phyloP scores from a whole-genome alignment of 1,140 invertebrate genomes.

The Thereuonema tuberculata region DNA sequence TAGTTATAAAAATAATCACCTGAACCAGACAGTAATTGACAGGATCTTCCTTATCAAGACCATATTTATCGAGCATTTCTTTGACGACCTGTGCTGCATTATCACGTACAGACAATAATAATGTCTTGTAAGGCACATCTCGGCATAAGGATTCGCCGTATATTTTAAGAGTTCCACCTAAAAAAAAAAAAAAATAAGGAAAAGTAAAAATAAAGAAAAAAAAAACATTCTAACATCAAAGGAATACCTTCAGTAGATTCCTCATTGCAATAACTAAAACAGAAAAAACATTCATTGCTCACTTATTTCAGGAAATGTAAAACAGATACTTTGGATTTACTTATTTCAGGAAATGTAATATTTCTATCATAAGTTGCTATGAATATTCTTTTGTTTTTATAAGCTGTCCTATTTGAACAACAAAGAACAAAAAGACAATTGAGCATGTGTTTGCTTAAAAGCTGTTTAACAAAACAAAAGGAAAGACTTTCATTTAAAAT shows the following conservation, averaged over 20 bases:
- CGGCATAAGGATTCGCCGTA: slow-evolving; percentile 92
- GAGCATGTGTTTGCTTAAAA: too few species aligned
- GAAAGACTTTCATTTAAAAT: too few species aligned
- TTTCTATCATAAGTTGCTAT: too few species aligned
- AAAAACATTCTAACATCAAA: background rate
- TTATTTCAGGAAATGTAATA: too few species aligned
- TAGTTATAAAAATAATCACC: slow-evolving; percentile 42
- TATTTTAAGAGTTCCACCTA: slow-evolving; percentile 88
- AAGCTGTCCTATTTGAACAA: too few species aligned
- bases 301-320: too few species aligned
- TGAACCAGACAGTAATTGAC: slow-evolving; percentile 87
- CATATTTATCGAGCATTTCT: slow-evolving; percentile 97
- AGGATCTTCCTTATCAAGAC: slow-evolving; percentile 73
- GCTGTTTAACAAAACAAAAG: too few species aligned
- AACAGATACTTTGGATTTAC: too few species aligned
- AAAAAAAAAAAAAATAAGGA: slow-evolving; percentile 11
- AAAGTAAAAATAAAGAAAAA: background rate
- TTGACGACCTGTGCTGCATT: slow-evolving; percentile 78
- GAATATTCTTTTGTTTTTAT: too few species aligned
- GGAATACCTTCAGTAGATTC: background rate
- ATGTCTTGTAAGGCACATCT: slow-evolving; percentile 96
- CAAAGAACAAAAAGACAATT: too few species aligned
- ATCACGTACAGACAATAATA: slow-evolving; percentile 85
- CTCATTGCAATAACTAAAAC: background rate
- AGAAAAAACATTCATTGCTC: too few species aligned